Evolutionary conservation across 2,113 vertebrate species (phyloP), one percentile per base, ranked within the genome.

Genomic region (Ranitomeya variabilis): DNA sequence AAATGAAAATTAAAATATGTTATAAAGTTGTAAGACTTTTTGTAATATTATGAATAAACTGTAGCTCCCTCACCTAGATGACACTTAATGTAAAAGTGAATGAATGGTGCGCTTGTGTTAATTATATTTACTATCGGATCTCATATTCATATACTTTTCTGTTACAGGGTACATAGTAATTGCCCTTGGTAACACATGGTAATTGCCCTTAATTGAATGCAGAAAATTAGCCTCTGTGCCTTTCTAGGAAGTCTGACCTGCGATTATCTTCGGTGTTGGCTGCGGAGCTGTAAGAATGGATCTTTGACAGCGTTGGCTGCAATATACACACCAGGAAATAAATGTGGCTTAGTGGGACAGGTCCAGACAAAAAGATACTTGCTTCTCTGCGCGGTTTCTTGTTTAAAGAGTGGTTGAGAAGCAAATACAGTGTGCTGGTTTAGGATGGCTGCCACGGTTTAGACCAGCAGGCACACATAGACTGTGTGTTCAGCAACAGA

Each of bases 401-500:
- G 90, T 91, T 85, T 57, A 54, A 87, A 57, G 57, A 79, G 62
- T 23, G n/a, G 45, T 80, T 76, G 4, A 57, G 80, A 45, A 87
- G 86, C 85, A 87, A 80, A 52, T 69, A 18, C 71, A 10, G 59
- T 76, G 52, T 89, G 90, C 90, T 81, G 54, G 86, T 55, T 7
- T 18, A 86, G 84, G 90, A 84, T 74, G 62, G 12, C 23, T 59
- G 90, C 86, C 84, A 45, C 8, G 2, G 74, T 82, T 57, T 57
- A 74, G 15, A 0, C 54, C 71, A 66, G 54, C 45, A 1, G 82
- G 8, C 74, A 91, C 90, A 92, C 84, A 92, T 84, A 91, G 77
- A 45, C 60, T 37, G 71, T 91, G 90, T 92, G 89, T 92, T 90
- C 77, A 23, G 73, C 77, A 80, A 86, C 79, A 88, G 81, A 71